Conservation (phyloP, 2,888 invertebrate species). For the Smittia aterrima region DNA sequence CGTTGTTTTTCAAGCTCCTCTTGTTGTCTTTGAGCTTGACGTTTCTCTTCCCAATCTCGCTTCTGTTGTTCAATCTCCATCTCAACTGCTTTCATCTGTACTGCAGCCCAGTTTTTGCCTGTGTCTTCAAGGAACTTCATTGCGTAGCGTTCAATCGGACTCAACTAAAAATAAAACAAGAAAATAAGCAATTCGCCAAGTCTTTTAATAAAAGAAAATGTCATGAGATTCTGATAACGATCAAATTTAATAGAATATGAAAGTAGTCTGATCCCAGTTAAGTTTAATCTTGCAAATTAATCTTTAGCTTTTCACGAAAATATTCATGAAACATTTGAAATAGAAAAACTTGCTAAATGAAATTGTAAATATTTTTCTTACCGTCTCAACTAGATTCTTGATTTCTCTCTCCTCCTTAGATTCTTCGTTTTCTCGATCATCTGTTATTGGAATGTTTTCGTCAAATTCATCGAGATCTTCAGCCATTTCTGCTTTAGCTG, state of each 20-base stretch:
- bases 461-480: constrained; percentile 94
- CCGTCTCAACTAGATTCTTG: constrained; percentile 69
- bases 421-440: constrained; percentile 57
- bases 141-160: constrained; percentile 93
- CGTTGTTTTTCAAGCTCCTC: constrained; percentile 63
- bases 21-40: constrained; percentile 67
- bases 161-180: constrained; percentile 63
- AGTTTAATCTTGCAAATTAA: constrained; percentile 17
- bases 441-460: constrained; percentile 79
- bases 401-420: constrained; percentile 73
- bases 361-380: constrained; percentile 48
- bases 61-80: constrained; percentile 82
- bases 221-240: neutral
- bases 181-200: neutral
- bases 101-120: constrained; percentile 72
- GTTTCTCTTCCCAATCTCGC: constrained; percentile 84
- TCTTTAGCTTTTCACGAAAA: neutral
- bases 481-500: constrained; percentile 84
- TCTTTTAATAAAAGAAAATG: neutral
- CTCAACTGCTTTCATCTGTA: constrained; percentile 84
- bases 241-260: neutral
- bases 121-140: constrained; percentile 89
- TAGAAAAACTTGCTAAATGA: constrained; percentile 7
- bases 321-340: constrained; percentile 36
- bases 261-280: neutral